Evolutionary conservation across 2,888 invertebrate species (phyloP), one percentile per base, ranked within the genome.

Genomic region (Enchytraeus crypticus): DNA sequence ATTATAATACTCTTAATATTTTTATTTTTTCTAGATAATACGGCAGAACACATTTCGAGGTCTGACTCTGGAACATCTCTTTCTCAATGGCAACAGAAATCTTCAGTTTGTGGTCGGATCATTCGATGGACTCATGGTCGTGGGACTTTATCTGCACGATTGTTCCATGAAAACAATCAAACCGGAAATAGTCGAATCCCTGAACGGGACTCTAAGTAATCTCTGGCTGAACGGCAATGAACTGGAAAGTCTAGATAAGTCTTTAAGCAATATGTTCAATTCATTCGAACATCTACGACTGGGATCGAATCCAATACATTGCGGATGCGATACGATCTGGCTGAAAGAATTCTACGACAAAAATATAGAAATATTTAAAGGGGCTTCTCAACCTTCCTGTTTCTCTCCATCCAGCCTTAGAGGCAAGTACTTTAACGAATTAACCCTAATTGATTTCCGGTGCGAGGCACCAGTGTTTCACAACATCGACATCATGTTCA

Each of bases 251-350:
- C 70, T 78, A 46, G 69, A 70, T 33, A 64, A 67, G n/a, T 67
- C 71, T 46, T 73, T 76, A 71, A 58, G 69, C 32, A 69, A 71
- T 33, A 59, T 75, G 3, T 77, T 77, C 64, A 67, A 66, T 46
- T 70, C 66, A 4, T 63, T 78, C 51, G 70, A 68, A 49, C 75
- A 77, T 62, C 66, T 77, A 21, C 69, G 76, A 38, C 67, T 78
- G 56, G 75, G 74, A 5, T 67, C 72, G 32, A 78, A 78, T 66
- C 76, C 76, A 5, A 69, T 77, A 29, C 77, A 77, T 60, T 78
- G 78, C 65, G 76, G 76, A 66, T 78, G 78, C 66, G 75, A 76
- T 62, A 65, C 74, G 29, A 62, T 67, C 33, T 78, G 78, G 78
- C 61, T 78, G 57, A 73, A 72, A 57, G 69, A 71, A 38, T 77